Evolutionary conservation across 1,140 invertebrate species (phyloP).

Genomic region (Paraescarpia echinospica): DNA sequence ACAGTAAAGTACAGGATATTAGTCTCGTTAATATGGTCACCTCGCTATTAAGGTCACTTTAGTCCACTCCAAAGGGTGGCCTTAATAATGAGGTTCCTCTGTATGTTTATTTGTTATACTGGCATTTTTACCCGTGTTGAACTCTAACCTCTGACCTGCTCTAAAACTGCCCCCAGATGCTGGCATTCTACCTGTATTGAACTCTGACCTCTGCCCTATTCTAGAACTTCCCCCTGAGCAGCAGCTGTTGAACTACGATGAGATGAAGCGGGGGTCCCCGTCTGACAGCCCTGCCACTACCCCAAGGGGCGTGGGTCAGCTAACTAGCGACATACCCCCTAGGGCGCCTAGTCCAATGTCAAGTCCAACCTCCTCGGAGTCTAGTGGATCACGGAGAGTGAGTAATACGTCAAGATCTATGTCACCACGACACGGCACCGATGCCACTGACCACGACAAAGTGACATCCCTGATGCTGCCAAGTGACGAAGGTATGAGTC

Average conservation of each 20-base stretch:
- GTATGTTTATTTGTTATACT: too few species aligned
- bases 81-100: too few species aligned
- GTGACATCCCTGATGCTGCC: background rate
- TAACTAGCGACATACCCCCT: too few species aligned
- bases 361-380: background rate
- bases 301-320: background rate
- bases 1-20: too few species aligned
- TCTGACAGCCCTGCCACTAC: background rate
- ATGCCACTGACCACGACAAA: background rate
- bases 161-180: too few species aligned
- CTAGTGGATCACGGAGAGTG: background rate
- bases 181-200: too few species aligned
- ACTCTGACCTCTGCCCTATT: background rate
- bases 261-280: background rate
- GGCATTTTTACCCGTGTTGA: too few species aligned
- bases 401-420: background rate
- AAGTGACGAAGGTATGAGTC: background rate
- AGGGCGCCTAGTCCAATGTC: background rate
- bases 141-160: too few species aligned
- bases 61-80: too few species aligned
- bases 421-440: background rate
- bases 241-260: background rate
- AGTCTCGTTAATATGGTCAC: too few species aligned
- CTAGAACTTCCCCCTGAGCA: background rate
- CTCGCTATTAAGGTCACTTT: too few species aligned